Conservation (phyloP, 2,113 vertebrate species). For the Trematomus loennbergii region DNA sequence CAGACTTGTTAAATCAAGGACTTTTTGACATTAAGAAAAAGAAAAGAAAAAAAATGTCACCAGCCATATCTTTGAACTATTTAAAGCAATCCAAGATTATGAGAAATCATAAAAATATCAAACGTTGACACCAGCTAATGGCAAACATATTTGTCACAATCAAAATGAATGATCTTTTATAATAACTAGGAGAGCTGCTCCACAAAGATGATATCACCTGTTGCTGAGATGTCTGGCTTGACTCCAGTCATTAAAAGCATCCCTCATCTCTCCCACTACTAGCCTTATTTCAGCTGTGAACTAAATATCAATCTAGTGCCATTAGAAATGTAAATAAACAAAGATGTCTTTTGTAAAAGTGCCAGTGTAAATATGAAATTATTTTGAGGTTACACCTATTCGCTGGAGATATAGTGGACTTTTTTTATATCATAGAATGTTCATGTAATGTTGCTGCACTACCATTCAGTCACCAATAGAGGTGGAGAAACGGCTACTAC, state of each 20-base stretch:
- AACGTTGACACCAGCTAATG: background rate
- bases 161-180: background rate
- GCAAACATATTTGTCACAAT: background rate
- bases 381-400: background rate
- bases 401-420: background rate
- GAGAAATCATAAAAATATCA: background rate
- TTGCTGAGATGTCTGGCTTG: background rate
- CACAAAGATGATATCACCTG: conserved; percentile 12
- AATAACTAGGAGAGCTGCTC: background rate
- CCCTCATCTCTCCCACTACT: background rate
- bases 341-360: background rate
- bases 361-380: background rate
- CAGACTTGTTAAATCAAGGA: background rate
- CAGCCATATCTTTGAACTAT: background rate
- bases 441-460: background rate
- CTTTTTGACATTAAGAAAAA: background rate
- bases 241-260: background rate
- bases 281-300: background rate
- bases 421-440: background rate
- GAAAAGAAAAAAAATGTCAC: background rate
- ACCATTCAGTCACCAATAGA: conserved; percentile 9
- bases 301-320: background rate
- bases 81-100: background rate
- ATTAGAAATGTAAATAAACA: background rate
- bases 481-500: background rate